A percentile compares a stretch with the other conserved stretches of the same genome.
Evolutionary conservation across 1,140 invertebrate species (phyloP).

Genomic region (Laupala kohalensis): DNA sequence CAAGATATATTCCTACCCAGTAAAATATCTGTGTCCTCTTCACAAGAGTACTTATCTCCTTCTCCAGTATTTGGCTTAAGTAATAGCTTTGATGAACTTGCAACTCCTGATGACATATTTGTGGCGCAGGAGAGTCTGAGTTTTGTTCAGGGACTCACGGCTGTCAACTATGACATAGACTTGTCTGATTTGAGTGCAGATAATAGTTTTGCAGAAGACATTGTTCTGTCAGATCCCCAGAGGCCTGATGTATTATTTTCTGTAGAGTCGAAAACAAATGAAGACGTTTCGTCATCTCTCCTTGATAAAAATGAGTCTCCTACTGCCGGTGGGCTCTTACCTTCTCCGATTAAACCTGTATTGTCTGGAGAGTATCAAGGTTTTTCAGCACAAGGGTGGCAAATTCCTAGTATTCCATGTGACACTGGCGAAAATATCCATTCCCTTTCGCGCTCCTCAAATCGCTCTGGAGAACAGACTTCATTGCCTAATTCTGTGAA

Average conservation of each 20-base stretch:
- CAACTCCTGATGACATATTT: constrained; percentile 41
- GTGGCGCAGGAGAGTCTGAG: constrained; percentile 17
- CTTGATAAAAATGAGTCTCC: constrained; percentile 18
- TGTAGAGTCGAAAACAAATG: constrained; percentile 24
- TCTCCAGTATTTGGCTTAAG: constrained; percentile 34
- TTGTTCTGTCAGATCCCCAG: constrained; percentile 16
- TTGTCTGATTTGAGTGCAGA: constrained; percentile 53
- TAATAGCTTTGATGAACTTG: constrained; percentile 37
- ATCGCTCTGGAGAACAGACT: background rate
- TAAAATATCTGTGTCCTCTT: background rate
- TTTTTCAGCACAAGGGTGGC: constrained; percentile 49
- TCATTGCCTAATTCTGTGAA: background rate
- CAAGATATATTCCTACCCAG: background rate
- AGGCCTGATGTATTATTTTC: constrained; percentile 18
- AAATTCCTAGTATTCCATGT: constrained; percentile 59
- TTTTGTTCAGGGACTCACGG: constrained; percentile 35
- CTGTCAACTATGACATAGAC: constrained; percentile 59
- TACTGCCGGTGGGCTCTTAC: constrained; percentile 32
- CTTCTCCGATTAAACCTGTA: constrained; percentile 44
- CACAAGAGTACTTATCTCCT: constrained; percentile 34
- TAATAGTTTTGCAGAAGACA: constrained; percentile 32
- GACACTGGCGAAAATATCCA: constrained; percentile 43
- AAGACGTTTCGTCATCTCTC: constrained; percentile 28
- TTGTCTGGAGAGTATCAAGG: constrained; percentile 44
- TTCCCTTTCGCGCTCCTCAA: background rate